phyloP scores from a whole-genome alignment of 2,888 invertebrate genomes.

The Oscheius onirici region DNA sequence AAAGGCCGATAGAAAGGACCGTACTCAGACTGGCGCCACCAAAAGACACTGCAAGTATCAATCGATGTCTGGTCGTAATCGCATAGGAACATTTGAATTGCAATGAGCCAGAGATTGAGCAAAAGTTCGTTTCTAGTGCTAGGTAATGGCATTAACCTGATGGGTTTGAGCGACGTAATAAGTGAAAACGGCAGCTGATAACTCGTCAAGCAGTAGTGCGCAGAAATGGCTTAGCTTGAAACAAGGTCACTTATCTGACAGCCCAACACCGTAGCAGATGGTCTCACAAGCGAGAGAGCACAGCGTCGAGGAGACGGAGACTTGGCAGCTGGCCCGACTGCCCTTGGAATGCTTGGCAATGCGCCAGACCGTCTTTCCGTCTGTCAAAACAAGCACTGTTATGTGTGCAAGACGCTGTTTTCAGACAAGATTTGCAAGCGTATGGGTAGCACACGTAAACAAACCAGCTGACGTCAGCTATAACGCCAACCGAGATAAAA shows the following conservation, averaged over 20 bases:
- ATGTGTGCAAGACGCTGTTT: constrained; percentile 32
- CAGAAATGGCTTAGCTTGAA: constrained; percentile 13
- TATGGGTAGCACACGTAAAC: neutral
- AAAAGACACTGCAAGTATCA: neutral
- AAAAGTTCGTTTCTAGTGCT: no score
- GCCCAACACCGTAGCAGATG: constrained; percentile 23
- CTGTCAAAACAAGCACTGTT: constrained; percentile 32
- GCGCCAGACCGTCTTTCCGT: constrained; percentile 21
- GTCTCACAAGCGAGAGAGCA: constrained; percentile 29
- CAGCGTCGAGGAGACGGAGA: constrained; percentile 8
- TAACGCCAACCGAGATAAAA: neutral
- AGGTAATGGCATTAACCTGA: neutral
- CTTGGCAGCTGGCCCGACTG: constrained; percentile 22
- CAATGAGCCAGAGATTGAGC: constrained; percentile 8
- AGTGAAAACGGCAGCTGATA: constrained; percentile 12
- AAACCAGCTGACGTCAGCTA: neutral
- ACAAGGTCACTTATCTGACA: constrained; percentile 30
- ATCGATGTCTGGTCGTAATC: constrained; percentile 14
- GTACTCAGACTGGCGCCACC: neutral
- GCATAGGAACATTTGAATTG: constrained; percentile 25
- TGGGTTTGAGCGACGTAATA: neutral
- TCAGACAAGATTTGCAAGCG: constrained; percentile 21
- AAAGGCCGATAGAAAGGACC: neutral
- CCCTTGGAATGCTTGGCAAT: constrained; percentile 28
- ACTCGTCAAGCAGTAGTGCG: constrained; percentile 4